phyloP scores from a whole-genome alignment of 2,113 vertebrate species.

The Noturus placidus region DNA sequence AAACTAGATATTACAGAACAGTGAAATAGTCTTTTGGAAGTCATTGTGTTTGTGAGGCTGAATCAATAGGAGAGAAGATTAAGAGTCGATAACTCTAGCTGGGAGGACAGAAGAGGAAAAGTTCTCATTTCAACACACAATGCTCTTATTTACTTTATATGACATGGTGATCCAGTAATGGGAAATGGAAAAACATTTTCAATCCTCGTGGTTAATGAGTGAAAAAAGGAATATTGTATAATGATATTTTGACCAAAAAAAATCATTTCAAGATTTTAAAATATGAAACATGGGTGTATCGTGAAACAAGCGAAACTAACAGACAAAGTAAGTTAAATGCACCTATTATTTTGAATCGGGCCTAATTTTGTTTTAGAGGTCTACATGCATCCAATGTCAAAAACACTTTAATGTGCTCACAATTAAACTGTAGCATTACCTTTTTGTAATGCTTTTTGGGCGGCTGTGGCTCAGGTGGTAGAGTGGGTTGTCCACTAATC shows the following conservation, averaged over 20 bases:
- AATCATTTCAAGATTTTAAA: not conserved
- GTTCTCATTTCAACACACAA: not conserved
- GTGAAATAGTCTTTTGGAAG: not conserved
- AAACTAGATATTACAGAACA: not conserved
- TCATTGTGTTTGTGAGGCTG: not conserved
- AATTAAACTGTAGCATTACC: too few species aligned
- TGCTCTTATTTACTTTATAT: not conserved
- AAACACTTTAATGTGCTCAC: too few species aligned
- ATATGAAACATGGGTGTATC: not conserved
- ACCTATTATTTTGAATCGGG: too few species aligned
- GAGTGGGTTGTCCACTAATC: too few species aligned
- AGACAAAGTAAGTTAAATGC: not conserved
- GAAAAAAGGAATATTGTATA: not conserved
- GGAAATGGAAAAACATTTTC: not conserved
- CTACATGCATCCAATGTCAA: too few species aligned
- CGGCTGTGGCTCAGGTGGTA: too few species aligned
- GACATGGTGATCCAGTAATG: not conserved
- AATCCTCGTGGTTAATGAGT: not conserved
- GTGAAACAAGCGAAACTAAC: not conserved
- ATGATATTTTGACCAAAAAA: not conserved
- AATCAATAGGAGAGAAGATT: not conserved
- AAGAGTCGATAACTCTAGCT: not conserved
- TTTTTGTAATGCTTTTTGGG: too few species aligned
- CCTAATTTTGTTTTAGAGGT: too few species aligned
- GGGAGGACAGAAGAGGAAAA: not conserved